Evolutionary conservation across 2,113 vertebrate species (phyloP).

Genomic region (Apodemus speciosus): DNA sequence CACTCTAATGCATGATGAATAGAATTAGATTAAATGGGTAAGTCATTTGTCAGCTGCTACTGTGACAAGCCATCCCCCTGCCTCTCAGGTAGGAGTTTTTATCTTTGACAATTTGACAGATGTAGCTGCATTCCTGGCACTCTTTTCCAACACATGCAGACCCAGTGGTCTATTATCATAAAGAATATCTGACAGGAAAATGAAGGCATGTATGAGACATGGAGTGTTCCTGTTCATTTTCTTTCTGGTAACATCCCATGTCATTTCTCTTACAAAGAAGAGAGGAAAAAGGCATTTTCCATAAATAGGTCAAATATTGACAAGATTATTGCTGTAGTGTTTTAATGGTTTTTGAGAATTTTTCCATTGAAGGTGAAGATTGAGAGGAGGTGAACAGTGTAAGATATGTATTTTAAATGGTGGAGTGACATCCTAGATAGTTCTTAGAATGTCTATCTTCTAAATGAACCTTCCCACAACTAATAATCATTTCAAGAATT

Average conservation of each 20-base stretch:
- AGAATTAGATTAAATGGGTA: neutral
- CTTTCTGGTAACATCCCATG: neutral
- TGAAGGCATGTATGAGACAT: neutral
- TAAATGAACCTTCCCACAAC: constrained; percentile 26
- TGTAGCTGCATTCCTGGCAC: neutral
- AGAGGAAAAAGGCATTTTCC: neutral
- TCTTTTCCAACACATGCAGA: constrained; percentile 1
- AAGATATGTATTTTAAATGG: neutral
- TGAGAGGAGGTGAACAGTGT: neutral
- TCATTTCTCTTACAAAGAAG: neutral
- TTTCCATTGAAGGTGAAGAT: neutral
- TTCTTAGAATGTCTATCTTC: neutral
- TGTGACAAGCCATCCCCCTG: neutral
- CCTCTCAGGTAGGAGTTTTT: constrained; percentile 54
- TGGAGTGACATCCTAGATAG: neutral
- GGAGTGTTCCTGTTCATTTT: neutral
- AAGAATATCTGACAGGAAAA: constrained; percentile 65
- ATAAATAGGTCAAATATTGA: constrained; percentile 48
- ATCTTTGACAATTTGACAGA: constrained; percentile 62
- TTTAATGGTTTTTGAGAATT: constrained; percentile 40
- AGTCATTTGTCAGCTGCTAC: neutral
- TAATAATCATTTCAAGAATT: constrained; percentile 5
- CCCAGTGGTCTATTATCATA: constrained; percentile 18
- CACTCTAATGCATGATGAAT: constrained; percentile 16
- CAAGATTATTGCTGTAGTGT: constrained; percentile 26